Evolutionary conservation across 2,888 invertebrate species (phyloP).

Genomic region (Trachelus tabidus): DNA sequence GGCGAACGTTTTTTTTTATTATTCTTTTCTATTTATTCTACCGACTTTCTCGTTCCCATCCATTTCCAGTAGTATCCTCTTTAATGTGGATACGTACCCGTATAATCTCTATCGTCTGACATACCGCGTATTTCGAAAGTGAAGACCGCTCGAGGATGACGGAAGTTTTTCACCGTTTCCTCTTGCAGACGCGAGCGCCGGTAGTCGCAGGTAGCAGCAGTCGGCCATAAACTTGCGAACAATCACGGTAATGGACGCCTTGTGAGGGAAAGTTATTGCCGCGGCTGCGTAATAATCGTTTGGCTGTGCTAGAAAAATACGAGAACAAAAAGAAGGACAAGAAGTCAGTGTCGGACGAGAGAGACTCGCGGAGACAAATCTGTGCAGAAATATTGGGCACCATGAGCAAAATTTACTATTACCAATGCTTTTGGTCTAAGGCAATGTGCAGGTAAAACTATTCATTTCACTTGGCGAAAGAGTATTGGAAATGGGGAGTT

Average conservation of each 20-base stretch:
- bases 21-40: too few species aligned
- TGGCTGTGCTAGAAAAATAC: slow-evolving; percentile 30
- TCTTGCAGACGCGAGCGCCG: not conserved
- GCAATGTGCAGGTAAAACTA: too few species aligned
- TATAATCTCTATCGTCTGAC: not conserved
- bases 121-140: not conserved
- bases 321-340: slow-evolving; percentile 12
- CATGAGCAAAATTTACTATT: too few species aligned
- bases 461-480: too few species aligned
- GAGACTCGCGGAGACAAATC: slow-evolving; percentile 23
- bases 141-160: not conserved
- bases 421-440: too few species aligned
- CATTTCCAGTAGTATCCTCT: not conserved
- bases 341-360: slow-evolving; percentile 16
- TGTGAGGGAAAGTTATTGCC: slow-evolving; percentile 53
- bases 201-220: slow-evolving; percentile 25
- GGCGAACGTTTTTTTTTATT: not conserved
- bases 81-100: not conserved
- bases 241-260: slow-evolving; percentile 57
- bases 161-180: not conserved
- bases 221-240: slow-evolving; percentile 48
- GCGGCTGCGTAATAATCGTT: slow-evolving; percentile 48
- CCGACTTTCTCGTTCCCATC: not conserved
- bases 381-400: slow-evolving; percentile 10
- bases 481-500: too few species aligned